phyloP scores from a whole-genome alignment of 1,140 invertebrate species.

The Hylaeus volcanicus region DNA sequence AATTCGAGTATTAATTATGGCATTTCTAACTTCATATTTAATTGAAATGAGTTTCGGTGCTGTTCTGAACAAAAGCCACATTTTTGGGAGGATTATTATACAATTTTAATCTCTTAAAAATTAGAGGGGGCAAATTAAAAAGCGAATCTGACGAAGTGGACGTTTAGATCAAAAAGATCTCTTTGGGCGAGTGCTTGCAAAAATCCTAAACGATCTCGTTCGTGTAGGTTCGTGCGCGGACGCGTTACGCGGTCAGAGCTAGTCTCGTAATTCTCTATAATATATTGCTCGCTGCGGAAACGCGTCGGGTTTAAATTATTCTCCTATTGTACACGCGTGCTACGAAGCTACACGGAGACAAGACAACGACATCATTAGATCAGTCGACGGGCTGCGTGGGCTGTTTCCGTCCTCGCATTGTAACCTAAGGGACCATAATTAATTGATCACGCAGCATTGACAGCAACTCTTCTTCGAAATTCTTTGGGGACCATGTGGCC shows the following conservation, averaged over 20 bases:
- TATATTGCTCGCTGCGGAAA: conserved; percentile 56
- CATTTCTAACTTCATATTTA: too few relatives aligned
- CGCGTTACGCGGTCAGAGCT: conserved; percentile 5
- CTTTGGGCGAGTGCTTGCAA: not conserved
- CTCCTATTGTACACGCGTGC: conserved; percentile 50
- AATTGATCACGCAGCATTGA: conserved; percentile 42
- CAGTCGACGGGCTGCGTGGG: not conserved
- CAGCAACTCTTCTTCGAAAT: conserved; percentile 9
- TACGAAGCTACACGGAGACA: conserved; percentile 23
- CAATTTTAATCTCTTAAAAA: too few relatives aligned
- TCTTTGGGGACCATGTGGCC: too few relatives aligned
- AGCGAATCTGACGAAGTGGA: too few relatives aligned
- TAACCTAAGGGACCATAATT: conserved; percentile 49
- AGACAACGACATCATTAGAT: conserved; percentile 27
- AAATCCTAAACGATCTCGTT: not conserved
- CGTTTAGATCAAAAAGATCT: too few relatives aligned
- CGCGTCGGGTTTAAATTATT: conserved; percentile 62
- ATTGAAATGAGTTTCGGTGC: too few relatives aligned
- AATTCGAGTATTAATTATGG: too few relatives aligned
- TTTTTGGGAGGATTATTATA: too few relatives aligned
- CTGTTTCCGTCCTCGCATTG: conserved; percentile 19
- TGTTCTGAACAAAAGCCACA: too few relatives aligned
- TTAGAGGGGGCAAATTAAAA: too few relatives aligned
- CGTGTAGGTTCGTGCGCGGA: not conserved
- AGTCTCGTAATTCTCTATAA: conserved; percentile 54